Evolutionary conservation across 2,113 vertebrate genomes (phyloP).

Genomic region (Ciconia maguari): DNA sequence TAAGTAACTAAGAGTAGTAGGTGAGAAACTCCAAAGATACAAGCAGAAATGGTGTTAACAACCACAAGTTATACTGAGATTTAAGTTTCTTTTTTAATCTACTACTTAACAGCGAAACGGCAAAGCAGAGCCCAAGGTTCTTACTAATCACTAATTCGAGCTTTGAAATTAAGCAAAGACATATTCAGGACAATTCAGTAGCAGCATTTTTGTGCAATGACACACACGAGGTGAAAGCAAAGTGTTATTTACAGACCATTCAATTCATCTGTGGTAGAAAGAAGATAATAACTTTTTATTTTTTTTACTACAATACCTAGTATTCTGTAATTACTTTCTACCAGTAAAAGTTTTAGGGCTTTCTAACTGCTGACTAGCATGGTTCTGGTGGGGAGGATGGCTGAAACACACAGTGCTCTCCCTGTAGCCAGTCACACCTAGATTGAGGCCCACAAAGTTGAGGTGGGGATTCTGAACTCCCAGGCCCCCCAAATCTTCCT

Average conservation of each 20-base stretch:
- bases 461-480: neutral
- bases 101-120: slow-evolving; percentile 27
- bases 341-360: neutral
- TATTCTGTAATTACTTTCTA: neutral
- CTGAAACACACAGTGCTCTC: neutral
- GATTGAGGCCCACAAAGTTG: neutral
- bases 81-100: slow-evolving; percentile 40
- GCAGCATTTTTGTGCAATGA: neutral
- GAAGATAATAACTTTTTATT: neutral
- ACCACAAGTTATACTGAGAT: slow-evolving; percentile 3
- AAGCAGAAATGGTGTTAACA: neutral
- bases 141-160: neutral
- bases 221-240: neutral
- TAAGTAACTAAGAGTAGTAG: slow-evolving; percentile 16
- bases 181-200: neutral
- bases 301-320: neutral
- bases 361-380: neutral
- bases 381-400: neutral
- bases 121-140: neutral
- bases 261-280: neutral
- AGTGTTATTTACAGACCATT: neutral
- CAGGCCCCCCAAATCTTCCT: neutral
- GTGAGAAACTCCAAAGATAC: neutral
- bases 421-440: neutral
- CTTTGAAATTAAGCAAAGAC: neutral